A percentile compares a stretch with the other conserved stretches of the same genome.
These are phyloP conservation scores for Palythoa grandis DNA, from an alignment of 92 coral and sea anemone genomes.

Conservation along the genomic window DNA sequence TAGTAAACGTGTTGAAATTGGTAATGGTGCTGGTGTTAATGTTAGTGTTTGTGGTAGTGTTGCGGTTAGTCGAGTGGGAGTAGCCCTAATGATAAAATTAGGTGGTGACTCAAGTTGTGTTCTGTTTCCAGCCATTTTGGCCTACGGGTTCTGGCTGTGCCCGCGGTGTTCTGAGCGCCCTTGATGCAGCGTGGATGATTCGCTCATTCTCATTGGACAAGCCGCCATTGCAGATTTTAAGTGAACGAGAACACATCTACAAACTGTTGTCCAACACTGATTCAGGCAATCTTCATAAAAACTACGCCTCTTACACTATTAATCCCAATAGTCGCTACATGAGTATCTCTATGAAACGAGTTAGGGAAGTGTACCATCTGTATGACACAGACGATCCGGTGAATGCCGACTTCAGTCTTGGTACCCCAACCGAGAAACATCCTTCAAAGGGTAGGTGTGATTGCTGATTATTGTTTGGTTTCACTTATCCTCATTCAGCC, in stretches of 20 bases:
- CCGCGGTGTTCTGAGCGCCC: conserved; percentile 97
- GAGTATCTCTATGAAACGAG: conserved; percentile 80
- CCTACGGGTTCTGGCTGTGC: conserved; percentile 99
- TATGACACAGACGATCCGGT: conserved; percentile 97
- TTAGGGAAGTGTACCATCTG: conserved; percentile 89
- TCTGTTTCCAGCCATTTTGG: conserved; percentile 88
- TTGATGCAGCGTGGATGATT: conserved; percentile 99
- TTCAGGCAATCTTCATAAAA: conserved; percentile 83
- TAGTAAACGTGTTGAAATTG: background rate
- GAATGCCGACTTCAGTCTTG: conserved; percentile 91
- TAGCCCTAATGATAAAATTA: background rate
- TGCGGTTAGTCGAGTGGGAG: background rate
- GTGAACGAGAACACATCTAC: conserved; percentile 96
- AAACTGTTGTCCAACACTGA: conserved; percentile 88
- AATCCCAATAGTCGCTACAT: conserved; percentile 88
- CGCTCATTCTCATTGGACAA: conserved; percentile 92
- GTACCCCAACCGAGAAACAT: conserved; percentile 75
- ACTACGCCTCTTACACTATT: conserved; percentile 83
- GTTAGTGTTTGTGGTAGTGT: background rate
- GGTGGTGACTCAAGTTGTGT: background rate
- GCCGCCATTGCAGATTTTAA: conserved; percentile 92
- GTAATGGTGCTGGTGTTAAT: background rate
- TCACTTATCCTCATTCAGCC: background rate
- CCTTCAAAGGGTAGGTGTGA: conserved; percentile 66
- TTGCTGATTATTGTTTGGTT: background rate